phyloP scores from a whole-genome alignment of 2,113 vertebrate genomes.

The Probosciger aterrimus region DNA sequence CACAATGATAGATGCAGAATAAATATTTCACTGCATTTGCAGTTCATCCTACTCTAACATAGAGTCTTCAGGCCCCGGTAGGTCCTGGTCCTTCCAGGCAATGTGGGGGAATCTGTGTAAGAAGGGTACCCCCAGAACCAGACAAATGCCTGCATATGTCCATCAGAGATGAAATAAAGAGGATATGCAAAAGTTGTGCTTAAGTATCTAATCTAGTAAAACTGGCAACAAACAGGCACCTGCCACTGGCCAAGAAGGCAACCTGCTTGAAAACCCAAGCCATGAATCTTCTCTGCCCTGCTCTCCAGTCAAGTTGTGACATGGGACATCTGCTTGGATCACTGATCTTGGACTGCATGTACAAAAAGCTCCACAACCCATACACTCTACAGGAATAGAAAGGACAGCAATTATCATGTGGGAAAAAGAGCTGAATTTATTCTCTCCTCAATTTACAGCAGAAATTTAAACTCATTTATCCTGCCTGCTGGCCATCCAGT shows the following conservation, averaged over 20 bases:
- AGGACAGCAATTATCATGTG: neutral
- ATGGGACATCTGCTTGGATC: neutral
- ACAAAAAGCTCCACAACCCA: neutral
- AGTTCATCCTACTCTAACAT: neutral
- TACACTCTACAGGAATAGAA: neutral
- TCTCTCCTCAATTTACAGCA: neutral
- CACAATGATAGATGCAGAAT: neutral
- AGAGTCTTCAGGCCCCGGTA: accelerated
- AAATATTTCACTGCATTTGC: neutral
- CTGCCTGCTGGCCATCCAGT: neutral
- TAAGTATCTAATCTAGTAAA: neutral
- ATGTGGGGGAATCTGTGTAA: neutral
- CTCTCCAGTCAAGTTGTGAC: neutral
- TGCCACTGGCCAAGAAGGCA: neutral
- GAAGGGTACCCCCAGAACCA: neutral
- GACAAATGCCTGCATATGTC: neutral
- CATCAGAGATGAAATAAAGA: neutral
- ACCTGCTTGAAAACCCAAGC: neutral
- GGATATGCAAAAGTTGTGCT: neutral
- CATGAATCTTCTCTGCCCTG: neutral
- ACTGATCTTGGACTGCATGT: neutral
- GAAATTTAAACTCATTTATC: neutral
- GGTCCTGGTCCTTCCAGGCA: neutral
- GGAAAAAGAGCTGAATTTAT: neutral
- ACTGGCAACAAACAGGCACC: neutral